Base-by-base conservation (phyloP, 37 sponge, comb jelly and placozoan genomes). In the Tethya wilhelma region DNA sequence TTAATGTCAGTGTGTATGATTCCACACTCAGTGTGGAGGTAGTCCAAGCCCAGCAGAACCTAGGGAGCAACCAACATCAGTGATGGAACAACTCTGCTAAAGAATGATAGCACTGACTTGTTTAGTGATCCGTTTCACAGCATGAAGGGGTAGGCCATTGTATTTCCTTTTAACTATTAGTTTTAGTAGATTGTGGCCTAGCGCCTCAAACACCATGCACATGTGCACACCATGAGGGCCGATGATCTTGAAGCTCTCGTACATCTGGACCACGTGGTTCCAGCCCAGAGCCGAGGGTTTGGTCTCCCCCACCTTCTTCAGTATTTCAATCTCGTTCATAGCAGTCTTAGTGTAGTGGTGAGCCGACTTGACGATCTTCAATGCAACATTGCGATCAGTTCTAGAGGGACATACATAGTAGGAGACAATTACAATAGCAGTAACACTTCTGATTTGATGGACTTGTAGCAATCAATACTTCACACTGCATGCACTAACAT, bases 1-100 rank as follows among this genome's bases (percentile, higher is more conserved):
- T 97, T 97, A 23, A 97, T 97, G 85, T 97, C 98, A 1, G 98
- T 97, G 88, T 97, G 98, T 39, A 97, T 97, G 58, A 97, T 95
- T 3, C 60, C 64, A 69, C 98, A 97, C 37, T 81, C 45, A 5
- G 77, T 67, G 82, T 97, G 98, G 38, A 97, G 86, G 82, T 95
- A 95, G 81, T 92, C 84, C 68, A 97, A 69, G 17, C 95, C 98
- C 42, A 84, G 66, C 44, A 97, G 79, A 42, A 97, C 95, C n/a
- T n/a, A n/a, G n/a, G n/a, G n/a, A n/a, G n/a, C n/a, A n/a, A n/a
- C n/a, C n/a, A n/a, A n/a, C n/a, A n/a, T n/a, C n/a, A n/a, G n/a
- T n/a, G n/a, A n/a, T n/a, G n/a, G n/a, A n/a, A n/a, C n/a, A n/a
- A n/a, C n/a, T n/a, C n/a, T n/a, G n/a, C n/a, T n/a, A n/a, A n/a